Evolutionary conservation across 2,797 vertebrate species (phyloP).

Genomic region (Semotilus atromaculatus): DNA sequence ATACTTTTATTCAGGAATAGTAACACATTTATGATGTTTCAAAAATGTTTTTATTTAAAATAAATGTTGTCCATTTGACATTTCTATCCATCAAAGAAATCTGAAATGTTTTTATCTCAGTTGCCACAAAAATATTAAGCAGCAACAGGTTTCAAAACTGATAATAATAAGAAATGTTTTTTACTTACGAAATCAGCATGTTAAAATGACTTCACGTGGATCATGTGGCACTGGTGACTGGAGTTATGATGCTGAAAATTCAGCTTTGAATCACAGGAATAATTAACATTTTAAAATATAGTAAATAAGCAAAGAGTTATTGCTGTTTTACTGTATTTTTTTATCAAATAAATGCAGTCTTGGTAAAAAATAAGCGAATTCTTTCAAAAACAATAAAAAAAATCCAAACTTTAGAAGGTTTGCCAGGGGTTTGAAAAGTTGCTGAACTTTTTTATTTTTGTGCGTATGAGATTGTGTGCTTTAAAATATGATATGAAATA

Average conservation of each 20-base stretch:
- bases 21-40: neutral
- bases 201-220: neutral
- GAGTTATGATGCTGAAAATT: neutral
- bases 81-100: neutral
- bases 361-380: neutral
- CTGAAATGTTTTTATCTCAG: neutral
- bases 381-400: too few species aligned
- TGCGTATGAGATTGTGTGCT: neutral
- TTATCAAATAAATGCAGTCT: neutral
- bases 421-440: too few species aligned
- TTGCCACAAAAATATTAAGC: neutral
- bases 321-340: neutral
- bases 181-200: neutral
- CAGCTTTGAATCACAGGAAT: neutral
- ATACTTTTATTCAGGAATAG: neutral
- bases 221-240: too few species aligned
- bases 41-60: neutral
- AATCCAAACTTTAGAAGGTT: too few species aligned
- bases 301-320: neutral
- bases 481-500: neutral
- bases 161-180: neutral
- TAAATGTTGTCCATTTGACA: too few species aligned
- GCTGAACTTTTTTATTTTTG: neutral
- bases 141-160: neutral
- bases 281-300: neutral